Evolutionary conservation across 1,140 invertebrate species (phyloP).

Genomic region (Macrobrachium nipponense): DNA sequence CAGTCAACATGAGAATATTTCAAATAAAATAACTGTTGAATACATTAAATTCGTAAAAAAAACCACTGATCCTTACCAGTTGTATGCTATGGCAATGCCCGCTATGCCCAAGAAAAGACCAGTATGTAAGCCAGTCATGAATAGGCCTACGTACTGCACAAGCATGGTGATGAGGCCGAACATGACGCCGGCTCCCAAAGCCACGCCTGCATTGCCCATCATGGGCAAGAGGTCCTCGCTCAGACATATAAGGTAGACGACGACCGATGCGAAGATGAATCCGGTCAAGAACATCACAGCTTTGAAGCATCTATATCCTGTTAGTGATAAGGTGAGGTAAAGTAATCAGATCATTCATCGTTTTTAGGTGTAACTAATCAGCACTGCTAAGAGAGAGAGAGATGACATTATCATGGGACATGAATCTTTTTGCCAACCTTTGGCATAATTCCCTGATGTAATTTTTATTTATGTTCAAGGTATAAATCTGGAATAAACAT

Average conservation of each 20-base stretch:
- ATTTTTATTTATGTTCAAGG: too few relatives aligned
- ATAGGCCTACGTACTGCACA: constrained; percentile 85
- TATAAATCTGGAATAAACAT: too few relatives aligned
- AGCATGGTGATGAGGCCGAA: constrained; percentile 85
- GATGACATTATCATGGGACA: neutral
- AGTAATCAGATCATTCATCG: neutral
- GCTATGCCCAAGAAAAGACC: constrained; percentile 77
- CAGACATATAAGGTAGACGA: constrained; percentile 83
- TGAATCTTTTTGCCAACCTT: too few relatives aligned
- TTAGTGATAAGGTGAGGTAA: constrained; percentile 66
- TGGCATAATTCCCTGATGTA: too few relatives aligned
- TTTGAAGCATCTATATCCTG: constrained; percentile 90
- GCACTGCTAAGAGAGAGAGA: constrained; percentile 1
- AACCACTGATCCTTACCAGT: constrained; percentile 53
- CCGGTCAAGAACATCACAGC: constrained; percentile 91
- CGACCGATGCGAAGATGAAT: constrained; percentile 84
- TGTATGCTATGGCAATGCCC: constrained; percentile 70
- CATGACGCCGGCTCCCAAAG: constrained; percentile 79
- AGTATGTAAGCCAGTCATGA: constrained; percentile 85
- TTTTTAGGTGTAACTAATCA: neutral
- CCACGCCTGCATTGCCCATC: constrained; percentile 81
- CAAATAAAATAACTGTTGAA: too few relatives aligned
- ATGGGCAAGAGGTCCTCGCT: constrained; percentile 80
- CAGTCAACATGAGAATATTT: too few relatives aligned
- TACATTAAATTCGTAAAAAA: neutral